These are phyloP conservation scores for Lepidurus packardi DNA, from an alignment of 1,140 invertebrate genomes.

Conservation along the genomic window DNA sequence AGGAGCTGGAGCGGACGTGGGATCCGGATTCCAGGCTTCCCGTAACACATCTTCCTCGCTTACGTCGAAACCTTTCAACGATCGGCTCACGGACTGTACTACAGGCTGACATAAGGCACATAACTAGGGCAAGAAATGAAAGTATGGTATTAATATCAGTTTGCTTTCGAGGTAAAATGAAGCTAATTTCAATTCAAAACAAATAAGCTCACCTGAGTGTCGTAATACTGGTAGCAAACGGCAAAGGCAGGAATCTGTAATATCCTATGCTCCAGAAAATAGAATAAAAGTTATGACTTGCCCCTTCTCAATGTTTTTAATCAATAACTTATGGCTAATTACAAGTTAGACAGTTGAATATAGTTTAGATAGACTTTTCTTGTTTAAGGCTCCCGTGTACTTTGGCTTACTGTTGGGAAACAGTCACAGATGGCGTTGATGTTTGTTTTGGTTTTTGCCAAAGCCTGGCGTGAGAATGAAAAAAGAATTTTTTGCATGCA, in stretches of 20 bases:
- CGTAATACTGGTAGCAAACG: constrained; percentile 30
- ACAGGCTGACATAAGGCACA: constrained; percentile 62
- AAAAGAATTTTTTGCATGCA: too few species aligned
- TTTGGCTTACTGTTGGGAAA: too few species aligned
- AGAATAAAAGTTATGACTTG: background rate
- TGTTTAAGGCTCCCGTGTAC: too few species aligned
- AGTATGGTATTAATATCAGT: background rate
- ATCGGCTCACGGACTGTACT: constrained; percentile 63
- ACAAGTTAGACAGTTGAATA: too few species aligned
- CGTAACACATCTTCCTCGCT: constrained; percentile 43
- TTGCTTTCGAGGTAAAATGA: background rate
- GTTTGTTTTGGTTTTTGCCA: too few species aligned
- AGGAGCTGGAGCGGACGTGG: constrained; percentile 47
- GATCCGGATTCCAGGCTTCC: constrained; percentile 37
- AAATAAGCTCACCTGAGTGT: constrained; percentile 6
- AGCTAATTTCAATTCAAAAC: background rate
- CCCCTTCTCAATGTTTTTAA: background rate
- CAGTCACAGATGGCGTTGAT: too few species aligned
- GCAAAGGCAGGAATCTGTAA: constrained; percentile 25
- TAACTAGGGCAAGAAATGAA: constrained; percentile 45
- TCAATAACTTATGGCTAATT: background rate
- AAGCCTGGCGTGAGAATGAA: too few species aligned
- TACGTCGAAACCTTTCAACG: constrained; percentile 58
- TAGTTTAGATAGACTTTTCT: too few species aligned
- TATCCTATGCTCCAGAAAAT: background rate